Conservation (phyloP, 2,888 invertebrate species). For the Tetranychus piercei region DNA sequence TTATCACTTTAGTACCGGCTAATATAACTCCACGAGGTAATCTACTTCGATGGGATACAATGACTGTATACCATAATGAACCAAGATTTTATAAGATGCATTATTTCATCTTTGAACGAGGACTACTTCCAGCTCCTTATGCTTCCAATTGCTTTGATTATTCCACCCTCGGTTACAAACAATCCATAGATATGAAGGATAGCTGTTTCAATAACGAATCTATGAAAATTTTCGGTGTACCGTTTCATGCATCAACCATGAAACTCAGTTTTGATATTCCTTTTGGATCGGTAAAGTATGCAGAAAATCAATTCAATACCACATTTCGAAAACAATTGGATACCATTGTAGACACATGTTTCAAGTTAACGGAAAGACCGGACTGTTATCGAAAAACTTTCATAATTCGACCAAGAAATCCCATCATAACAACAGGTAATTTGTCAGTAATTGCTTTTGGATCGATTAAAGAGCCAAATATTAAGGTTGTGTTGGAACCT, state of each 20-base stretch:
- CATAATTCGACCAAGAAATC: neutral
- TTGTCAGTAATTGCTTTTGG: neutral
- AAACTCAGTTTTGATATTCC: neutral
- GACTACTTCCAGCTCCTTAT: neutral
- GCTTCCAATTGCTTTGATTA: neutral
- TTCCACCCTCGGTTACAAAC: neutral
- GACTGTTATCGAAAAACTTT: neutral
- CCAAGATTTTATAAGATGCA: neutral
- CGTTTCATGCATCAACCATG: neutral
- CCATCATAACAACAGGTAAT: neutral
- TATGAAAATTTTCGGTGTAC: neutral
- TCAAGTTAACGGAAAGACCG: neutral
- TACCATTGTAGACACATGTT: neutral
- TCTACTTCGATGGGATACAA: neutral
- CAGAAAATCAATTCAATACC: neutral
- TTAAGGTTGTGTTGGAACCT: neutral
- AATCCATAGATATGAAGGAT: neutral
- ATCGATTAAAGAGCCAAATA: neutral
- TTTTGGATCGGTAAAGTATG: neutral
- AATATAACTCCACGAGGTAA: neutral
- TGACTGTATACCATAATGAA: neutral
- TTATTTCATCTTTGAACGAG: neutral
- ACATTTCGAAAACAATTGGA: neutral
- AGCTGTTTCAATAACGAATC: neutral
- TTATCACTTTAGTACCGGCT: neutral